These are phyloP conservation scores for Hystrix brachyura DNA, from an alignment of 2,113 vertebrate species.

Conservation along the genomic window DNA sequence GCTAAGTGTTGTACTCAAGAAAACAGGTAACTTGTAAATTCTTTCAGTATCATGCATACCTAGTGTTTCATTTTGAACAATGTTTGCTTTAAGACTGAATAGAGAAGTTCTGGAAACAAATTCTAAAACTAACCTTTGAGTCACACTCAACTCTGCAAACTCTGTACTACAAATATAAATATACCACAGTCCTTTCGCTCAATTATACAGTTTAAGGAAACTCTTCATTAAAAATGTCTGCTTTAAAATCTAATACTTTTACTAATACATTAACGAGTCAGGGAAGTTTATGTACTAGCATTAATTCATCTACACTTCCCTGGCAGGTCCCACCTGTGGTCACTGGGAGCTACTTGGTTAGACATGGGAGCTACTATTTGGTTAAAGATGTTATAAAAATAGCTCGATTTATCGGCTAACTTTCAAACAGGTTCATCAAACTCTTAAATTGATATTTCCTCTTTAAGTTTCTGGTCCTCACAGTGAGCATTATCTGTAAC, in stretches of 20 bases:
- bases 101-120: neutral
- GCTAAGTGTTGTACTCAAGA: neutral
- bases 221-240: neutral
- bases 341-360: neutral
- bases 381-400: neutral
- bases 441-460: slow-evolving; percentile 7
- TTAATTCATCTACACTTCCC: neutral
- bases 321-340: neutral
- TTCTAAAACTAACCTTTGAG: slow-evolving; percentile 53
- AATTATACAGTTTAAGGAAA: neutral
- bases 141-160: slow-evolving; percentile 31
- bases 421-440: slow-evolving; percentile 1
- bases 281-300: neutral
- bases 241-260: neutral
- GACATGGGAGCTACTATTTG: too few relatives aligned
- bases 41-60: neutral
- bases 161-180: neutral
- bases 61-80: slow-evolving; percentile 19
- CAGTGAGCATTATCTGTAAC: neutral
- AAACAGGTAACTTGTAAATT: slow-evolving; percentile 12
- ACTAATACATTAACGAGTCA: neutral
- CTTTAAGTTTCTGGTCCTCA: slow-evolving; percentile 2
- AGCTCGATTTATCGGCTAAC: slow-evolving; percentile 1
- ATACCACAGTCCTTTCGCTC: neutral
- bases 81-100: slow-evolving; percentile 24